Conservation (phyloP, 2,113 vertebrate genomes). For the Dendrocopos noguchii region DNA sequence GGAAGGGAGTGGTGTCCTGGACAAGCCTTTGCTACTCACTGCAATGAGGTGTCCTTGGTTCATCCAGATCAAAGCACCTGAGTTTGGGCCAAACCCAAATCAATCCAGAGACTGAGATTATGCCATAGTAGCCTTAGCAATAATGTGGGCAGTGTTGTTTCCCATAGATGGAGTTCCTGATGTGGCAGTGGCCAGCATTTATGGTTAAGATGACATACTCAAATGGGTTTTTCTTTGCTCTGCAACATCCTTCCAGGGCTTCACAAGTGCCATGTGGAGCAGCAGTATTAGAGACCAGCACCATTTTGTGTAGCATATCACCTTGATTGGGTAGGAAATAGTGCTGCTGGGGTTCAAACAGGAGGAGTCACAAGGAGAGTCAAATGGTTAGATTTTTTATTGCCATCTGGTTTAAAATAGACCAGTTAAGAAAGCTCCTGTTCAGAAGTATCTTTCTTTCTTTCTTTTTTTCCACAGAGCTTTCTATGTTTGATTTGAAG, state of each 20-base stretch:
- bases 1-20: not conserved
- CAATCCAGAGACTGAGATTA: not conserved
- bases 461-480: not conserved
- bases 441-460: not conserved
- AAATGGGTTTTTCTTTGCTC: not conserved
- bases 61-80: not conserved
- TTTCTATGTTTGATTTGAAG: not conserved
- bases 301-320: rapidly evolving
- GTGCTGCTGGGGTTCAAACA: not conserved
- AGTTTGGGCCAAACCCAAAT: not conserved
- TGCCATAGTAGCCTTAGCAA: not conserved
- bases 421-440: not conserved
- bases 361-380: not conserved
- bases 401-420: not conserved
- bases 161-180: not conserved
- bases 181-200: rapidly evolving
- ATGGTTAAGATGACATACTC: not conserved
- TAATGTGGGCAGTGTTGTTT: not conserved
- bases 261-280: not conserved
- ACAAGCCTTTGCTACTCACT: not conserved
- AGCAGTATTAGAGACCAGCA: not conserved
- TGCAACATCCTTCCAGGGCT: not conserved
- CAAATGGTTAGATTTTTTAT: not conserved
- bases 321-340: not conserved
- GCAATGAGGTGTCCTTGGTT: not conserved